Evolutionary conservation across 2,888 invertebrate genomes (phyloP).

Genomic region (Neoascia interrupta): DNA sequence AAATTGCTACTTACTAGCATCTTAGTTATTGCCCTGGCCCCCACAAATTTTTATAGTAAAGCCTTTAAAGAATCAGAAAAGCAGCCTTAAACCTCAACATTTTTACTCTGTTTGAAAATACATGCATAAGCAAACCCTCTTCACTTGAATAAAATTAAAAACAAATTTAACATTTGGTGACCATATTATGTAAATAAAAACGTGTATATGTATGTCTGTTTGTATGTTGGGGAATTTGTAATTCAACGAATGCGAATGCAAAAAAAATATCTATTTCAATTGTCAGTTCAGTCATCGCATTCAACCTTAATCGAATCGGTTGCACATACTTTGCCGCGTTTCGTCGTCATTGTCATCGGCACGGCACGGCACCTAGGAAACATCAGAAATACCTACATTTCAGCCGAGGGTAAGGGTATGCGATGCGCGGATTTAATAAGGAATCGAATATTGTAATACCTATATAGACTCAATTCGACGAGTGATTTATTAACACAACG

Average conservation of each 20-base stretch:
- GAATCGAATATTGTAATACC: conserved; percentile 31
- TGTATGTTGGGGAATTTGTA: conserved; percentile 44
- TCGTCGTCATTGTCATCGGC: not conserved
- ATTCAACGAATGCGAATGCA: not conserved
- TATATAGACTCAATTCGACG: conserved; percentile 8
- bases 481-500: conserved; percentile 40
- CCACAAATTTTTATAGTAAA: too few relatives aligned
- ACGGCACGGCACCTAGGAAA: not conserved
- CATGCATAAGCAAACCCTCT: too few relatives aligned
- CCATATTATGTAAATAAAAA: too few relatives aligned
- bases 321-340: conserved; percentile 19
- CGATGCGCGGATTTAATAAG: conserved; percentile 43
- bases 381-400: conserved; percentile 30
- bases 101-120: too few relatives aligned
- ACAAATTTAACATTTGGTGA: conserved; percentile 27
- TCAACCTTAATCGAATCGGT: conserved; percentile 47
- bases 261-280: conserved; percentile 31
- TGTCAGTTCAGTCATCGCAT: conserved; percentile 48
- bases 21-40: too few relatives aligned
- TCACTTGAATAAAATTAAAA: conserved; percentile 31
- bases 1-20: too few relatives aligned
- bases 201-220: not conserved
- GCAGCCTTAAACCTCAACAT: too few relatives aligned
- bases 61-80: too few relatives aligned
- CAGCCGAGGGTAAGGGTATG: conserved; percentile 18